These are phyloP conservation scores for Cylloceria caligata DNA, from an alignment of 2,888 invertebrate genomes.

Conservation along the genomic window DNA sequence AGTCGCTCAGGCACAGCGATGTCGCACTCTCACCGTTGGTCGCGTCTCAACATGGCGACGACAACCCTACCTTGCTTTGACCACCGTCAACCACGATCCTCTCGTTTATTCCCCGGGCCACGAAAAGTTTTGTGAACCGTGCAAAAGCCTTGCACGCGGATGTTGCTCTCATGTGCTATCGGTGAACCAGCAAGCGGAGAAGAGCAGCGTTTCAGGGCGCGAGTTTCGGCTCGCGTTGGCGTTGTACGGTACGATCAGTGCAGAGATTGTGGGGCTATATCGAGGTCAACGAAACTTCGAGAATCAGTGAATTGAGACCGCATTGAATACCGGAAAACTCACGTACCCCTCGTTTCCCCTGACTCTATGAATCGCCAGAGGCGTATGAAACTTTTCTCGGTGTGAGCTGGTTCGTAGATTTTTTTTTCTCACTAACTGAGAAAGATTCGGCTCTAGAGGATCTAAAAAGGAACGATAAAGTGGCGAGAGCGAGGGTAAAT, in stretches of 20 bases:
- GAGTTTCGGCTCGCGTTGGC: conserved; percentile 14
- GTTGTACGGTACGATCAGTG: conserved; percentile 7
- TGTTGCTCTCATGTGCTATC: conserved; percentile 36
- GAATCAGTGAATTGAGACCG: conserved; percentile 61
- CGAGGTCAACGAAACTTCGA: conserved; percentile 51
- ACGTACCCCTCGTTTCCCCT: conserved; percentile 1
- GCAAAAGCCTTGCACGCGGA: conserved; percentile 13
- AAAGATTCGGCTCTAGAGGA: not conserved
- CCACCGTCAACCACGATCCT: conserved; percentile 47
- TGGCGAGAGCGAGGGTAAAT: conserved; percentile 27
- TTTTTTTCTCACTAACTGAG: conserved; percentile 23
- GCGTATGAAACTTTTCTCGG: conserved; percentile 56
- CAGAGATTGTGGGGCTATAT: conserved; percentile 9
- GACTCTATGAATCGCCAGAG: conserved; percentile 44
- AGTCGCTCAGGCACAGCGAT: not conserved
- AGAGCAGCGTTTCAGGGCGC: conserved; percentile 19
- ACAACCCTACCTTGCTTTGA: conserved; percentile 18
- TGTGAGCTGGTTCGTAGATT: conserved; percentile 23
- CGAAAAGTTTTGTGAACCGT: conserved; percentile 38
- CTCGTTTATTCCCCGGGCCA: conserved; percentile 43
- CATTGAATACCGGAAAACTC: conserved; percentile 61
- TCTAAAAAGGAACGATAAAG: conserved; percentile 5
- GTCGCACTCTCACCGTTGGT: conserved; percentile 12
- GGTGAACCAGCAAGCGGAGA: conserved; percentile 15
- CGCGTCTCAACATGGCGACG: not conserved